Conservation (phyloP, 2,888 invertebrate genomes). For the Lepidocyrtinus sp. region DNA sequence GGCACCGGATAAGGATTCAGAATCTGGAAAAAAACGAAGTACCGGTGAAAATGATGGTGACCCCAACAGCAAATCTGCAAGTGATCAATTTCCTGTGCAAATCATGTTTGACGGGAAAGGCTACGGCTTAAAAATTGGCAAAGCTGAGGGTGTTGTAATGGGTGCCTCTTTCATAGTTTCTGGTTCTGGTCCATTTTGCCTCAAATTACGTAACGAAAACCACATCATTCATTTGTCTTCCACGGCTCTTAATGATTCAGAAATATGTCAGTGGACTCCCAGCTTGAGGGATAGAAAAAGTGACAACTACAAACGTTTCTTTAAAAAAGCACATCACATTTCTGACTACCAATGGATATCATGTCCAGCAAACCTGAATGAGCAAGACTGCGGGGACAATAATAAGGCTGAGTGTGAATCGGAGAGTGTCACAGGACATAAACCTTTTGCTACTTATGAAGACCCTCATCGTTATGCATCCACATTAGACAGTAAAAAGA, state of each 20-base stretch:
- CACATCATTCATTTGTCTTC: neutral
- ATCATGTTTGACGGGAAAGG: too few species aligned
- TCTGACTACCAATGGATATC: conserved; percentile 28
- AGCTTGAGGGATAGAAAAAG: neutral
- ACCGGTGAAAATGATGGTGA: too few species aligned
- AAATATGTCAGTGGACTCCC: conserved; percentile 33
- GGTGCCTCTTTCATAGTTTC: conserved; percentile 26
- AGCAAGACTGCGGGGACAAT: neutral
- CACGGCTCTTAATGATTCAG: neutral
- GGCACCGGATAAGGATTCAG: too few species aligned
- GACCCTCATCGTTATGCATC: neutral
- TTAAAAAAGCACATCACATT: neutral
- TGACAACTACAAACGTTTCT: conserved; percentile 14
- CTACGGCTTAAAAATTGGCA: conserved; percentile 30
- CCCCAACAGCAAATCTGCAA: too few species aligned
- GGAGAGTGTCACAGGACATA: neutral
- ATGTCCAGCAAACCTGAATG: conserved; percentile 13
- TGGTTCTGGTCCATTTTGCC: conserved; percentile 34
- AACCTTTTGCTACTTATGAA: neutral
- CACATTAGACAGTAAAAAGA: neutral
- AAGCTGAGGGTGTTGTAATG: conserved; percentile 11
- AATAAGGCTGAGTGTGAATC: neutral
- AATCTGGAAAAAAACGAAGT: too few species aligned
- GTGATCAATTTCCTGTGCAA: too few species aligned
- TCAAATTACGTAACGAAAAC: neutral